Evolutionary conservation across 2,888 invertebrate species (phyloP).

Genomic region (Eledone cirrhosa): DNA sequence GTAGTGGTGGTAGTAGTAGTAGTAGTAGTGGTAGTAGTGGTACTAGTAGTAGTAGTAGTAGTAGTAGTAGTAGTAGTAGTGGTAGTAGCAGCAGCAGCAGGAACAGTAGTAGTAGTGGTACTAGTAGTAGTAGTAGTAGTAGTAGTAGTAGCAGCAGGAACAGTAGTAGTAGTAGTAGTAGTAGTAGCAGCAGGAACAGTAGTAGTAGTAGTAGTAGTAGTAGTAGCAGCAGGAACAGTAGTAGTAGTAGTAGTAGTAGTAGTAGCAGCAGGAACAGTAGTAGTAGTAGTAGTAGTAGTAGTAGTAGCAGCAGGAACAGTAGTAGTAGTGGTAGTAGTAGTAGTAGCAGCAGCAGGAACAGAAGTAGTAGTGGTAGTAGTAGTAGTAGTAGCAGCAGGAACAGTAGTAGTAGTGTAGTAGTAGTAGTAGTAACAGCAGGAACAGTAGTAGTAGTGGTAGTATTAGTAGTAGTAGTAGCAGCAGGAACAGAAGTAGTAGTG

Average conservation of each 20-base stretch:
- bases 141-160: slow-evolving; percentile 9
- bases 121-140: slow-evolving; percentile 13
- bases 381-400: no score
- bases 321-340: slow-evolving; percentile 13
- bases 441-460: no score
- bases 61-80: slow-evolving; percentile 13
- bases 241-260: slow-evolving; percentile 13
- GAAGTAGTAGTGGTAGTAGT: no score
- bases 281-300: slow-evolving; percentile 13
- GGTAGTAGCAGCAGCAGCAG: no score
- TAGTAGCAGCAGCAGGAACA: no score
- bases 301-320: slow-evolving; percentile 8
- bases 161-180: slow-evolving; percentile 13
- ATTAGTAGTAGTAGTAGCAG: no score
- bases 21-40: slow-evolving; percentile 13
- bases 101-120: background rate
- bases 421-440: slow-evolving; percentile 8
- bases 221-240: slow-evolving; percentile 8
- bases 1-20: slow-evolving; percentile 13
- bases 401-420: no score
- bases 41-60: slow-evolving; percentile 9
- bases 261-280: slow-evolving; percentile 3
- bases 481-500: no score
- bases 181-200: slow-evolving; percentile 8
- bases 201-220: slow-evolving; percentile 13